phyloP scores from a whole-genome alignment of 2,888 invertebrate genomes.

The Cantharis rustica region DNA sequence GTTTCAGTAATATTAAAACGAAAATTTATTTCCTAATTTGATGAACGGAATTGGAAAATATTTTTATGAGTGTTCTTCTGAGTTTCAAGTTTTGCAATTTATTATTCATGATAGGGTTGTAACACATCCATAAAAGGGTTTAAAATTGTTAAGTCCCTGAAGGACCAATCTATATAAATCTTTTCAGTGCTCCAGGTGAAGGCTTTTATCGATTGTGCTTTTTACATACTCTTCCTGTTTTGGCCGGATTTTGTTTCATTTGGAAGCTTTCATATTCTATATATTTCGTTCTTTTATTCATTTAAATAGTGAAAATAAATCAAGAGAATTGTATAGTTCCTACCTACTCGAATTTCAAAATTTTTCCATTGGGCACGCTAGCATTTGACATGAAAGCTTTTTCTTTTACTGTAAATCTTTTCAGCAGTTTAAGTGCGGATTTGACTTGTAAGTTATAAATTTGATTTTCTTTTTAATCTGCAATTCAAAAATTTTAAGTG shows the following conservation, averaged over 20 bases:
- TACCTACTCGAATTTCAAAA: not conserved
- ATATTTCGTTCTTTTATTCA: not conserved
- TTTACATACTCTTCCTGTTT: not conserved
- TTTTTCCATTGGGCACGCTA: not conserved
- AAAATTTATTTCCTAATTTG: not conserved
- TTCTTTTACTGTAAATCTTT: not conserved
- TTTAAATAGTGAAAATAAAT: not conserved
- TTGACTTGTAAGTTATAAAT: not conserved
- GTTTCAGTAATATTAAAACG: not conserved
- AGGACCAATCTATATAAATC: not conserved
- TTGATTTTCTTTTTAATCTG: not conserved
- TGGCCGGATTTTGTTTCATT: not conserved
- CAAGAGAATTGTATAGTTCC: not conserved
- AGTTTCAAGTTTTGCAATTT: not conserved
- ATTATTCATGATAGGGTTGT: not conserved
- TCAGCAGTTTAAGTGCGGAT: not conserved
- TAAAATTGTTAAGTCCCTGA: not conserved
- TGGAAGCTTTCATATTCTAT: not conserved
- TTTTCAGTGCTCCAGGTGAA: not conserved
- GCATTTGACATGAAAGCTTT: not conserved
- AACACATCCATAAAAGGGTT: not conserved
- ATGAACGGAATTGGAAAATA: not conserved
- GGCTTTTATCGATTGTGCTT: not conserved
- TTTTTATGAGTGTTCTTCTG: not conserved
- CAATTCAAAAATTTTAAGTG: not conserved